Evolutionary conservation across 1,140 invertebrate species (phyloP), one percentile per base, ranked within the genome.

Genomic region (Diabrotica undecimpunctata): DNA sequence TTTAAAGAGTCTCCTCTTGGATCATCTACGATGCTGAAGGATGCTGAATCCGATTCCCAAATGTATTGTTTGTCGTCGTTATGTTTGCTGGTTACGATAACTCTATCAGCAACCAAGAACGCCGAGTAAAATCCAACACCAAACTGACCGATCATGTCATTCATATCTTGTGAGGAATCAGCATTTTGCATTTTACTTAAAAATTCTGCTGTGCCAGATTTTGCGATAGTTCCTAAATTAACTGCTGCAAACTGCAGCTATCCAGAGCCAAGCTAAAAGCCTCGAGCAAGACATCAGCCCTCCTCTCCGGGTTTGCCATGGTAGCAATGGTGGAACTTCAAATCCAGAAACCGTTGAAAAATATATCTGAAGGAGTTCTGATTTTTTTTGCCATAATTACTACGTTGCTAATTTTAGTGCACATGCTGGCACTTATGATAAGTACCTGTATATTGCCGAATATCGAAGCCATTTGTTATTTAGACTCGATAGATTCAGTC

Each of bases 161-260:
- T 91, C 72, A 90, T 83, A 70, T 94, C 88, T 68, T 87, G 81
- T 25, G 79, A n/a, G 5, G 79, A 74, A 7, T 82, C 79, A 5
- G 82, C 81, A 59, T 95, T 93, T 75, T 95, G 90, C 84, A 99
- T 90, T 81, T 98, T 98, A 12, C 89, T 87, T 25, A 99, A 83
- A 82, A 99, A 99, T 79, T 99, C 98, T 6, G 95, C 95, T 0
- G 98, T 99, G 65, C 98, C 97, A 9, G 98, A 99, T 79, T 98
- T 99, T 12, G 98, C 98, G 70, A 99, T 99, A 13, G 98, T 99
- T 69, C 98, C 98, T 51, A 99, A 83, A 82, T 99, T 99, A 67
- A 93, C 95, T 37, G 99, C 87, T 6, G n/a, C n/a, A n/a, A n/a
- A n/a, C n/a, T n/a, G n/a, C n/a, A n/a, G n/a, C n/a, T n/a, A n/a